Evolutionary conservation across 2,888 invertebrate genomes (phyloP), one percentile per base, ranked within the genome.

Genomic region (Cephus pulcher): DNA sequence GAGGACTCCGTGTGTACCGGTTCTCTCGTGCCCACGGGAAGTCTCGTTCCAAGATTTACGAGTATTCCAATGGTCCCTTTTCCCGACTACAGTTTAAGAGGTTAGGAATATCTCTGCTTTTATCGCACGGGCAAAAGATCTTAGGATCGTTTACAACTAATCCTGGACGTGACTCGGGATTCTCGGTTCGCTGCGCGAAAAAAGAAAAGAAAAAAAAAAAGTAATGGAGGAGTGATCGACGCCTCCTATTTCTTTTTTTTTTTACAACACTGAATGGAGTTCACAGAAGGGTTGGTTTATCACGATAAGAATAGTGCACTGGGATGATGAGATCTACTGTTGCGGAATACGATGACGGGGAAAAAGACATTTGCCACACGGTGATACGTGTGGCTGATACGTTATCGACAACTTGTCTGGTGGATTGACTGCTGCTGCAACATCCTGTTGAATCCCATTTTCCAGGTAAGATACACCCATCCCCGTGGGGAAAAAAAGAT

Each of bases 371-470:
- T 84, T 83, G 88, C 89, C 88, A 86, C 86, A 88, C 84, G 87
- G 86, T 86, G 86, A 86, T 56, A 56, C 56, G 56, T 34, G 85
- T 88, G 86, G 87, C 86, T 84, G 86, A 84, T 89, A 88, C 85
- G 86, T 86, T 89, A 90, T 90, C 88, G 89, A 90, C 88, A 91
- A 91, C 90, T 91, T 88, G 90, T 91, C 91, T 91, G 91, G 91
- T 91, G 91, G 90, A 91, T 89, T 91, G 91, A 91, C 90, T 91
- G 90, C 90, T 90, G 88, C 88, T 89, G 87, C 87, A 40, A 78
- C 73, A 34, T 75, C 73, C 75, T 34, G 75, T 69, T 15, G 70
- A 77, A 69, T 78, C 56, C 70, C 78, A 32, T 71, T 34, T 56
- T 56, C 23, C 6, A 56, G 9, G 23, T 23, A 23, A 23, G 56